phyloP scores from a whole-genome alignment of 2,113 vertebrate species.

The Chloroceryle aenea region DNA sequence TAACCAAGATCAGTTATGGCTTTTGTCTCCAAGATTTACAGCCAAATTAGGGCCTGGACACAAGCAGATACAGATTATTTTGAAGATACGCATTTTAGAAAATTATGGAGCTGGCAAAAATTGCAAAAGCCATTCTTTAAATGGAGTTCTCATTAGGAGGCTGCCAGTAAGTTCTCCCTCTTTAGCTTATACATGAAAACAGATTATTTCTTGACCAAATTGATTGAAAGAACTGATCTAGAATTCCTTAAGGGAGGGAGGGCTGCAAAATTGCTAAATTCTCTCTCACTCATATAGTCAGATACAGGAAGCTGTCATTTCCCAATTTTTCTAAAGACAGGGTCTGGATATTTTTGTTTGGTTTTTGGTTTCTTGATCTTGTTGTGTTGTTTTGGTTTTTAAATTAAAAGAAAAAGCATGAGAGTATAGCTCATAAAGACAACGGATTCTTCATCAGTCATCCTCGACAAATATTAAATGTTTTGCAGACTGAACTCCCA shows the following conservation, averaged over 20 bases:
- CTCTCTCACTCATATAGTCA: neutral
- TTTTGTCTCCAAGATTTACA: neutral
- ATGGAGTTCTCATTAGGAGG: neutral
- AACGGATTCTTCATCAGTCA: neutral
- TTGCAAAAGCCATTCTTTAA: fast-evolving
- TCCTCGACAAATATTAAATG: neutral
- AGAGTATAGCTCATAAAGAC: neutral
- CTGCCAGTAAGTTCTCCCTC: neutral
- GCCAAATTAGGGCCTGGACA: neutral
- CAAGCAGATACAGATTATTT: neutral
- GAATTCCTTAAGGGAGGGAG: neutral
- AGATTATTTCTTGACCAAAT: neutral
- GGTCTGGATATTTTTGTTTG: neutral
- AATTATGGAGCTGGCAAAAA: neutral
- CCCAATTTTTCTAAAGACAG: neutral
- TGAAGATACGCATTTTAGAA: neutral
- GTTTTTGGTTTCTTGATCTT: neutral
- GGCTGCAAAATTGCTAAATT: neutral
- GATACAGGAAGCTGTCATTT: neutral
- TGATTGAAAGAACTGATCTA: neutral
- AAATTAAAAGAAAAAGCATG: neutral
- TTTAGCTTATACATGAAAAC: neutral
- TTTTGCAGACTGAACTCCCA: neutral
- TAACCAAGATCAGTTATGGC: neutral
- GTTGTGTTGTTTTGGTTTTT: neutral